Evolutionary conservation across 2,113 vertebrate genomes (phyloP).

Genomic region (Scortum barcoo): DNA sequence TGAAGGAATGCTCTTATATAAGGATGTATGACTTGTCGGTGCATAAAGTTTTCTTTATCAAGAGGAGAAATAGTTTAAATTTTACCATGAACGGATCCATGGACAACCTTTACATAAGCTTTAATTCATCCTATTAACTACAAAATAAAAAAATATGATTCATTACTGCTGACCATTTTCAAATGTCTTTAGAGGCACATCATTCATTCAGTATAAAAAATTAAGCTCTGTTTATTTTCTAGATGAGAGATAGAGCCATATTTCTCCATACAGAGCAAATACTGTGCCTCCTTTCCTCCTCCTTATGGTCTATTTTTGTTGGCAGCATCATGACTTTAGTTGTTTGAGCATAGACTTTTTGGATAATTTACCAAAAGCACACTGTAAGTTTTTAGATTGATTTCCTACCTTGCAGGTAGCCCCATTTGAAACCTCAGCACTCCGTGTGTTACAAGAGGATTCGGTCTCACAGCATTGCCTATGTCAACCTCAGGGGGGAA

Average conservation of each 20-base stretch:
- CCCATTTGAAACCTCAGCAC: conserved; percentile 27
- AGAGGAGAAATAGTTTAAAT: not conserved
- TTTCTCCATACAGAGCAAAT: conserved; percentile 23
- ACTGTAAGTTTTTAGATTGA: conserved; percentile 34
- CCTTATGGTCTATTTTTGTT: conserved; percentile 32
- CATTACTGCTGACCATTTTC: not conserved
- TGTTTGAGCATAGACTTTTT: conserved; percentile 35
- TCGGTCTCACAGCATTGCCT: conserved; percentile 22
- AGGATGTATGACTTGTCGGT: not conserved
- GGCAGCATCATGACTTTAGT: conserved; percentile 20
- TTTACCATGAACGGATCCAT: not conserved
- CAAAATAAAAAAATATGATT: not conserved
- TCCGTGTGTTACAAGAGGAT: conserved; percentile 4
- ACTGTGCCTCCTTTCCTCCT: conserved; percentile 25
- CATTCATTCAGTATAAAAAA: not conserved
- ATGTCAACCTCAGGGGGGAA: conserved; percentile 14
- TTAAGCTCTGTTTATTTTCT: conserved; percentile 22
- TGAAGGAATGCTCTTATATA: not conserved
- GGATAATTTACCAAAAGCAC: conserved; percentile 30
- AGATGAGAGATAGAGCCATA: not conserved
- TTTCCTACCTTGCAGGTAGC: conserved; percentile 34
- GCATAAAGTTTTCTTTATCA: not conserved
- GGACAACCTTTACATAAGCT: not conserved
- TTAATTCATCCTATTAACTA: conserved; percentile 2
- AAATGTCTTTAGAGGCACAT: not conserved